Conservation (phyloP, 2,797 vertebrate species). For the Oreortyx pictus region DNA sequence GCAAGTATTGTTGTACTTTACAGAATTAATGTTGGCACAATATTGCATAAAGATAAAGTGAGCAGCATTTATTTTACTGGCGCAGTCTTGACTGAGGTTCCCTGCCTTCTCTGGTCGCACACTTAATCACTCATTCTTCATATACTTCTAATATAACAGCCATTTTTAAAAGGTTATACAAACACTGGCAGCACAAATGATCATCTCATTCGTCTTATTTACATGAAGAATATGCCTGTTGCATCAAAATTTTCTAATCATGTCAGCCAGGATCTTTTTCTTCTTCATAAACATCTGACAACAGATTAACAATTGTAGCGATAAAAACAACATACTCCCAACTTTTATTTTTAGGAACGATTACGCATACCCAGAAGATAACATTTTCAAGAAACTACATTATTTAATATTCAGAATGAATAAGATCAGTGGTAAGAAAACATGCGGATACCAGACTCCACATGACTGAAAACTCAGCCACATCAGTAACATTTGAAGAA, state of each 20-base stretch:
- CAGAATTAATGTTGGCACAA: not conserved
- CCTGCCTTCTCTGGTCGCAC: not conserved
- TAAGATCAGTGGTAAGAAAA: slow-evolving; percentile 16
- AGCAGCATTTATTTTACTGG: not conserved
- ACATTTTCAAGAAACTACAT: not conserved
- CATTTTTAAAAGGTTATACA: not conserved
- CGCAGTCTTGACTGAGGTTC: not conserved
- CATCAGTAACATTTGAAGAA: slow-evolving; percentile 16
- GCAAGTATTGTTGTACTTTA: not conserved
- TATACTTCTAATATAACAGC: not conserved
- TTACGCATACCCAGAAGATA: not conserved
- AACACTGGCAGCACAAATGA: slow-evolving; percentile 1
- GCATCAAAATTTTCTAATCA: not conserved
- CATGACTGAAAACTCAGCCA: not conserved
- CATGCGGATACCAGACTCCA: not conserved
- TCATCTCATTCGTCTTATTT: not conserved
- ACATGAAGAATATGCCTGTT: not conserved
- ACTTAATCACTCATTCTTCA: not conserved
- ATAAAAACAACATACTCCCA: not conserved
- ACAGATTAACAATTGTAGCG: not conserved
- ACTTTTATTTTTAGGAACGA: not conserved
- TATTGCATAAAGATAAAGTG: not conserved
- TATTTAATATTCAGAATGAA: not conserved
- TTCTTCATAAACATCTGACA: not conserved
- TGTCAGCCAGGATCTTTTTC: not conserved